Evolutionary conservation across 2,888 invertebrate genomes (phyloP), one percentile per base, ranked within the genome.

Genomic region (Griposia aprilina): DNA sequence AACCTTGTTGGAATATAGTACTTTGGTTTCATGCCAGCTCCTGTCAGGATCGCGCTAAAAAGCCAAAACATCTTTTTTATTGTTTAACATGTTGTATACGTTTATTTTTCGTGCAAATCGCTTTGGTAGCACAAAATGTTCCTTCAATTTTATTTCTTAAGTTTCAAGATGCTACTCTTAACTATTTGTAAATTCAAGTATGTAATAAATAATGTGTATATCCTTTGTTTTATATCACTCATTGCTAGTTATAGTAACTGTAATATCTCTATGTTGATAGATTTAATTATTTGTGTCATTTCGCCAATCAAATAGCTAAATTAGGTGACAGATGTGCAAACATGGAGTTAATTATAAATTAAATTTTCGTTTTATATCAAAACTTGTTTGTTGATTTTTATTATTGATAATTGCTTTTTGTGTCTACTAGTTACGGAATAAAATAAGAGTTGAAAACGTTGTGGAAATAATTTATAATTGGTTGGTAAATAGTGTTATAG

Each of bases 381-480:
- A 80, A 52, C 50, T 23, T 48, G 70, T 80, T 73, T 78, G 65
- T 76, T 87, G 48, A 75, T 76, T 79, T 65, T 17, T 73, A 70
- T 63, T 71, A 74, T 75, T 83, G 36, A 26, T 83, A 74, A 86
- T 76, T 80, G 87, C 81, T 87, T 89, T 90, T 88, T 90, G 87
- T 91, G 89, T 91, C 89, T 90, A 90, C 87, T 82, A 87, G 88
- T 91, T 85, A 87, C 81, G 88, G 74, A 90, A 87, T 80, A 67
- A 76, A 87, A 80, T 88, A 89, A 91, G 86, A 91, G 88, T 82
- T 92, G 90, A 87, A 91, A 68, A 90, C 89, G 80, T 90, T 91
- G 88, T 91, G 85, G 88, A 90, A 85, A 89, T 93, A 81, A 89
- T 92, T 92, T 92, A 92, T 90, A 76, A 91, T 91, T 91, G 90